These are phyloP conservation scores for Cryptotermes secundus DNA, from an alignment of 1,140 invertebrate genomes.

Conservation along the genomic window DNA sequence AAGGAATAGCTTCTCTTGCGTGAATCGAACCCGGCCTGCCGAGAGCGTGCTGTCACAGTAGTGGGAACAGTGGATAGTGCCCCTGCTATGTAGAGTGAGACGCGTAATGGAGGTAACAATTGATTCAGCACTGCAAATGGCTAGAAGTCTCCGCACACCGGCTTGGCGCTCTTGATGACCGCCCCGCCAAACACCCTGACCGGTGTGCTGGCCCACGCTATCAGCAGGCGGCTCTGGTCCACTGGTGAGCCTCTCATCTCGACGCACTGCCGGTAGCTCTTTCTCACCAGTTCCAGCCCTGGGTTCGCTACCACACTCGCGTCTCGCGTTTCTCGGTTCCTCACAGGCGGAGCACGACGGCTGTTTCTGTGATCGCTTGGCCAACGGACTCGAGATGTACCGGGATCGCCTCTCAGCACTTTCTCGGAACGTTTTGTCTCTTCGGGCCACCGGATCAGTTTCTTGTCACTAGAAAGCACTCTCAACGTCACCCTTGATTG, in stretches of 20 bases:
- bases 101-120: too few species aligned
- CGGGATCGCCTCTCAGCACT: neutral
- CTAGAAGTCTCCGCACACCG: slow-evolving; percentile 54
- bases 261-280: slow-evolving; percentile 42
- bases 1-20: too few species aligned
- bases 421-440: neutral
- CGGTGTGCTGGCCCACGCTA: slow-evolving; percentile 57
- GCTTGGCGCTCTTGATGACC: slow-evolving; percentile 50
- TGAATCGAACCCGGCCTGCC: too few species aligned
- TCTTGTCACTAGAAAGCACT: neutral
- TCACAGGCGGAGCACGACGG: too few species aligned
- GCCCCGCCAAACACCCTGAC: slow-evolving; percentile 59
- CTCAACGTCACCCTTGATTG: neutral
- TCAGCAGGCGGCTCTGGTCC: slow-evolving; percentile 42
- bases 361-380: neutral
- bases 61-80: too few species aligned
- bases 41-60: too few species aligned
- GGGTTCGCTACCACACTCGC: neutral
- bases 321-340: neutral
- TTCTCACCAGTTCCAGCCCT: neutral
- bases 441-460: neutral
- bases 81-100: too few species aligned
- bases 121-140: neutral
- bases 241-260: slow-evolving; percentile 54
- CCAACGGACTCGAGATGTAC: neutral